Base-by-base conservation (phyloP, 2,113 vertebrate species). In the Stictonetta naevosa region DNA sequence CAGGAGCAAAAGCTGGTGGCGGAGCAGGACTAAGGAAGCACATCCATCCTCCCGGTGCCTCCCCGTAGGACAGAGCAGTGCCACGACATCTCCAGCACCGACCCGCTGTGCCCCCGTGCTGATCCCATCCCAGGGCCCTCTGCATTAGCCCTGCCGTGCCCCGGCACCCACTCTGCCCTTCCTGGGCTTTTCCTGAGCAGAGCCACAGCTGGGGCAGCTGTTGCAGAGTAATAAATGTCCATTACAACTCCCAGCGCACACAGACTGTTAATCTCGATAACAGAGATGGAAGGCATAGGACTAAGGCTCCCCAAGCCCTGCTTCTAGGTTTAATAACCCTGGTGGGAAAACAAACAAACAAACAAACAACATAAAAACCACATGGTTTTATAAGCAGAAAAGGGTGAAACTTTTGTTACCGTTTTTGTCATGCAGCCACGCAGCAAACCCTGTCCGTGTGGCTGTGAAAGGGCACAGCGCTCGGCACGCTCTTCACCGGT, bases 221-320 rank as follows among this genome's bases (percentile, higher is more conserved):
- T 23, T 77, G 46, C 28, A 73, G 19, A 86, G 63, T 60, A 64
- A 59, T 28, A 80, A 75, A 86, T 8, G 17, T 15, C 69, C 60
- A 33, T 20, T 53, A 58, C 90, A 79, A 58, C 3, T 7, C 40
- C 9, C 52, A 17, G 26, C 46, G 44, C n/a, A 53, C 38, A 66
- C 33, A 40, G 36, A 63, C 6, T 36, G 16, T 29, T 79, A 46
- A 59, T 19, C 0, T 0, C 1, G 3, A 15, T 19, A 72, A 76
- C 19, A 25, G 12, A 76, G 76, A 50, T 7, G 9, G 48, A 60
- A 88, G 8, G 21, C 56, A 50, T 14, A 6, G 36, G n/a, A 50
- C 0, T 0, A 77, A 76, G 23, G 20, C n/a, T 33, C 12, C 21
- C 14, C 13, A 66, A 42, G 3, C 10, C 20, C 9, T 34, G 8